Percentiles rank a stretch among this genome's conserved stretches.
Evolutionary conservation across 2,888 invertebrate genomes (phyloP).

Genomic region (Campopleginae sp.): DNA sequence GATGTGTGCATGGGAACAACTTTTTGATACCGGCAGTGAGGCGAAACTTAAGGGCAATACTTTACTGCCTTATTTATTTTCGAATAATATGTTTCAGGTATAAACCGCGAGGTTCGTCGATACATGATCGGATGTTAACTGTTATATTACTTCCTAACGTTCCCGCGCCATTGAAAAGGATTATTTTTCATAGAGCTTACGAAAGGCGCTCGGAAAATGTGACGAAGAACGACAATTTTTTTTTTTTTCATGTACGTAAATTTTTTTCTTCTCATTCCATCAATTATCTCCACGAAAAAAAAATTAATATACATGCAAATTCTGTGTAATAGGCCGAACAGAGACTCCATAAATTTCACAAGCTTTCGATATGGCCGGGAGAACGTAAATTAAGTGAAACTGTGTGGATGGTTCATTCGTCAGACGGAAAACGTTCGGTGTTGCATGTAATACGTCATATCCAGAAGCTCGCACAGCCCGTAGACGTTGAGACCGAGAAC

Average conservation of each 20-base stretch:
- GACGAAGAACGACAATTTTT: neutral
- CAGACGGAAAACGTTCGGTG: slow-evolving; percentile 25
- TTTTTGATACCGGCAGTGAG: neutral
- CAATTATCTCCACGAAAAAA: neutral
- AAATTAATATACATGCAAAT: neutral
- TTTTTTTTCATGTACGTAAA: neutral
- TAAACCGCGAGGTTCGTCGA: neutral
- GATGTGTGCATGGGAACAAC: slow-evolving; percentile 9
- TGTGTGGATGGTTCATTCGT: slow-evolving; percentile 36
- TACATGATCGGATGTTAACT: neutral
- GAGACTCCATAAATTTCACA: neutral
- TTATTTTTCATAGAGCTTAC: neutral
- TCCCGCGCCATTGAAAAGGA: neutral
- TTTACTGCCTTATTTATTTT: slow-evolving; percentile 41
- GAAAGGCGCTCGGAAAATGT: neutral
- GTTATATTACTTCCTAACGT: neutral
- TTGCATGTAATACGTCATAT: slow-evolving; percentile 18
- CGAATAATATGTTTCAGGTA: slow-evolving; percentile 8
- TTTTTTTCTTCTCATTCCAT: too few relatives aligned
- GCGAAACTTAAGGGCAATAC: slow-evolving; percentile 20
- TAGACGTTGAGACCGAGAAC: slow-evolving; percentile 32
- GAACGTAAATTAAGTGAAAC: slow-evolving; percentile 25
- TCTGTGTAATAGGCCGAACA: neutral
- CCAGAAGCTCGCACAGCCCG: neutral
- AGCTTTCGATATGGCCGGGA: neutral